Conservation (phyloP, 2,797 vertebrate species). For the Pteronotus mesoamericanus region DNA sequence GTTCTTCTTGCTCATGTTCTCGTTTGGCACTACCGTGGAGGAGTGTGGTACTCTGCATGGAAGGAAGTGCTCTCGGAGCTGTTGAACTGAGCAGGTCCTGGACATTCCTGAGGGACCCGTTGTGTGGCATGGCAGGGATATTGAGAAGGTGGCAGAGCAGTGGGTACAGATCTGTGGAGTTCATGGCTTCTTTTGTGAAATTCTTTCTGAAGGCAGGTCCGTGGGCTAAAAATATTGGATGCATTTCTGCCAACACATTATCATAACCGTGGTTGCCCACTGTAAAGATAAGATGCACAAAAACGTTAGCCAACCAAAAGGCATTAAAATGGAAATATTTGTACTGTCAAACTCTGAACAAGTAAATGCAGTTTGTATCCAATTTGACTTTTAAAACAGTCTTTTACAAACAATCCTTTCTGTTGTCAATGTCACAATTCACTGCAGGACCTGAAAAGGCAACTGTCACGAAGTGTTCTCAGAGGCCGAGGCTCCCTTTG, state of each 20-base stretch:
- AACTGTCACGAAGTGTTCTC: neutral
- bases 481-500: neutral
- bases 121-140: conserved; percentile 87
- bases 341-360: neutral
- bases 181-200: conserved; percentile 86
- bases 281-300: conserved; percentile 77
- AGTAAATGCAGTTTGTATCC: neutral
- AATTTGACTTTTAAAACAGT: neutral
- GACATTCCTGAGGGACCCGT: conserved; percentile 88
- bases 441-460: neutral
- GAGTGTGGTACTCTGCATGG: neutral
- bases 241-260: conserved; percentile 91
- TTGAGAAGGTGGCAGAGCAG: conserved; percentile 92
- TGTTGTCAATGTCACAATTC: neutral
- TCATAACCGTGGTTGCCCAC: conserved; percentile 95
- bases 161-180: conserved; percentile 91
- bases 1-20: conserved; percentile 66
- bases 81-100: conserved; percentile 86
- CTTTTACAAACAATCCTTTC: neutral
- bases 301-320: conserved; percentile 48
- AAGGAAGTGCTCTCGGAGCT: neutral
- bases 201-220: conserved; percentile 91
- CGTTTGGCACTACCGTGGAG: neutral
- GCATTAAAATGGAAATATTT: neutral
- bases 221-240: conserved; percentile 91